Evolutionary conservation across 1,140 invertebrate species (phyloP), one percentile per base, ranked within the genome.

Genomic region (Sycobia sp.): DNA sequence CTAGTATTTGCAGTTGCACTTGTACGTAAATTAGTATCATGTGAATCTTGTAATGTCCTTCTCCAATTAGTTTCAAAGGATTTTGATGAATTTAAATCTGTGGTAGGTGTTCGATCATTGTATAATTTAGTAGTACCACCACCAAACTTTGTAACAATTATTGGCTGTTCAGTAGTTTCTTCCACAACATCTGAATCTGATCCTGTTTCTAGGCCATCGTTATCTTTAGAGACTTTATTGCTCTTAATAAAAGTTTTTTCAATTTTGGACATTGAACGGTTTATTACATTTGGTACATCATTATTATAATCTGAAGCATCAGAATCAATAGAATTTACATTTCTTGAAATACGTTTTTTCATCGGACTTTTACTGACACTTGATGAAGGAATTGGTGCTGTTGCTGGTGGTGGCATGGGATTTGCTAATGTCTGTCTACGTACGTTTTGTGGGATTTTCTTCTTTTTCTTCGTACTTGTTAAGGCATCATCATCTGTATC

Each of bases 181-280:
- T 80, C 77, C 0, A 67, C 54, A 1, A 73, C 56, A 50, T 82
- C 80, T 0, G 80, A 80, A 62, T 86, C 86, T 0, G 85, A 87
- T 13, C 84, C 85, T 2, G 85, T 86, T 66, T 87, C 86, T 56
- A 86, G 80, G 20, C 84, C 85, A 62, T 87, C 86, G 36, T 79
- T 58, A 18, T 80, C 71, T n/a, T 61, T 70, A 0, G 74, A 73
- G 14, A 46, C 69, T 65, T 76, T 78, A 63, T 82, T 85, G 0
- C 73, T 83, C 56, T 79, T 83, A 0, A 73, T 79, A 34, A 65
- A 67, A 41, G 69, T 71, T 20, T 68, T 69, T 0, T 67, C 67
- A 38, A 13, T 73, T 67, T 71, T 78, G 9, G 58, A 51, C n/a
- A 62, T 5, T 1, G 59, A 50, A 32, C 71, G 62, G 53, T 18